A percentile compares a stretch with the other conserved stretches of the same genome.
Evolutionary conservation across 2,797 vertebrate species (phyloP).

Genomic region (Gadopsis bispinosus): DNA sequence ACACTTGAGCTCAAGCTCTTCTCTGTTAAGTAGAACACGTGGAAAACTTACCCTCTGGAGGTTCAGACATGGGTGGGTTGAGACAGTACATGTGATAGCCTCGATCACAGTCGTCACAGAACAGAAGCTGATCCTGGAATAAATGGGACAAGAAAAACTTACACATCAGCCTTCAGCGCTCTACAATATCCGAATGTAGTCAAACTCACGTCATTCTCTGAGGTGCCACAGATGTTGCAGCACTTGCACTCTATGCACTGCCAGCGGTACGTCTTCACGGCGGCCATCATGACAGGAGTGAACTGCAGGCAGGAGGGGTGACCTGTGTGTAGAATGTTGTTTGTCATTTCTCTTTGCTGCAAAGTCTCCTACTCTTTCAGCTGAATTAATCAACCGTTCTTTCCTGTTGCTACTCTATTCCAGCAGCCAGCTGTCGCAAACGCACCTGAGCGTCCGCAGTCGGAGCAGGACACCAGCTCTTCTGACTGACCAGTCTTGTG

Average conservation of each 20-base stretch:
- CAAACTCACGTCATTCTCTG: constrained; percentile 92
- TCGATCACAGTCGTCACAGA: constrained; percentile 96
- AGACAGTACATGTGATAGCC: constrained; percentile 99
- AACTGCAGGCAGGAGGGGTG: constrained; percentile 98
- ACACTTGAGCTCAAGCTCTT: not conserved
- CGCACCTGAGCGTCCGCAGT: constrained; percentile 94
- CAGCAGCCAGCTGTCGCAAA: not conserved
- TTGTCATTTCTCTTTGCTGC: not conserved
- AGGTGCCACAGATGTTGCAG: constrained; percentile 96
- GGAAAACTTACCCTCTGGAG: constrained; percentile 90
- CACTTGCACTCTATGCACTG: constrained; percentile 99
- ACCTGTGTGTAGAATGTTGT: constrained; percentile 70
- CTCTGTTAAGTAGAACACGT: not conserved
- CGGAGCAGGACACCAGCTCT: constrained; percentile 95
- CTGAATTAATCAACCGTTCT: not conserved
- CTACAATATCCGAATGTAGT: too few relatives aligned
- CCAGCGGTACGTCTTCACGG: constrained; percentile 97
- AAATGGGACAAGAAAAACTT: not conserved
- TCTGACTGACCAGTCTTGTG: constrained; percentile 95
- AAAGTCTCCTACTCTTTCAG: not conserved
- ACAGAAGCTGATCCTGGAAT: constrained; percentile 87
- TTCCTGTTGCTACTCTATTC: not conserved
- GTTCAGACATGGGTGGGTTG: constrained; percentile 93
- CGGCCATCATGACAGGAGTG: constrained; percentile 96
- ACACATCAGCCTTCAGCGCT: not conserved